Percentiles rank a stretch among this genome's conserved stretches.
phyloP scores from a whole-genome alignment of 2,888 invertebrate genomes.

The Drosophila recens region DNA sequence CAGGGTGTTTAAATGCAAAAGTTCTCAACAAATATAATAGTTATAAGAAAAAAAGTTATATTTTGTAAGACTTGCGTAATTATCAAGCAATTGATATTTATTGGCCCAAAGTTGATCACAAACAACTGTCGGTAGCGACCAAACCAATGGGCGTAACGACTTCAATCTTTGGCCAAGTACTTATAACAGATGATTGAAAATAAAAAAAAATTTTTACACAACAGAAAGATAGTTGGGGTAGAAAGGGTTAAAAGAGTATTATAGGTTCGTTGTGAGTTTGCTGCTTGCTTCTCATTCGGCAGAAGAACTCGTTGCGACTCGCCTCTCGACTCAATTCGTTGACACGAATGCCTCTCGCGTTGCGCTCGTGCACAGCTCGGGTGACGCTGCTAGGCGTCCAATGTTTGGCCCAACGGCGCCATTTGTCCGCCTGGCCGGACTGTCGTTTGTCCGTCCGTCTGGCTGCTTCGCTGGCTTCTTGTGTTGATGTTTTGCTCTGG shows the following conservation, averaged over 20 bases:
- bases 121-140: too few relatives aligned
- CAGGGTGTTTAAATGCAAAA: too few relatives aligned
- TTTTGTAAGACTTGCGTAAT: too few relatives aligned
- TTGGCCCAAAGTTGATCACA: too few relatives aligned
- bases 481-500: slow-evolving; percentile 75
- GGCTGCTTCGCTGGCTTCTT: slow-evolving; percentile 60
- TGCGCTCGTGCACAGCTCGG: slow-evolving; percentile 11
- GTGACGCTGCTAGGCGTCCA: slow-evolving; percentile 29
- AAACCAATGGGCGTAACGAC: too few relatives aligned
- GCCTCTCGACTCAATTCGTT: slow-evolving; percentile 55
- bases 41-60: too few relatives aligned
- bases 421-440: slow-evolving; percentile 28
- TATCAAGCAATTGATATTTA: too few relatives aligned
- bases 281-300: slow-evolving; percentile 38
- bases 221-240: too few relatives aligned
- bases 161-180: too few relatives aligned
- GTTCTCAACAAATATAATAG: too few relatives aligned
- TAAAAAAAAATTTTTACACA: too few relatives aligned
- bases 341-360: slow-evolving; percentile 21
- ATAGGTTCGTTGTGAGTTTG: neutral
- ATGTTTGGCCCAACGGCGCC: slow-evolving; percentile 43
- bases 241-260: slow-evolving; percentile 27
- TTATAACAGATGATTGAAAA: too few relatives aligned
- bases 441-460: slow-evolving; percentile 12
- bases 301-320: slow-evolving; percentile 50